phyloP scores from a whole-genome alignment of 1,140 invertebrate genomes.

The Musca domestica region DNA sequence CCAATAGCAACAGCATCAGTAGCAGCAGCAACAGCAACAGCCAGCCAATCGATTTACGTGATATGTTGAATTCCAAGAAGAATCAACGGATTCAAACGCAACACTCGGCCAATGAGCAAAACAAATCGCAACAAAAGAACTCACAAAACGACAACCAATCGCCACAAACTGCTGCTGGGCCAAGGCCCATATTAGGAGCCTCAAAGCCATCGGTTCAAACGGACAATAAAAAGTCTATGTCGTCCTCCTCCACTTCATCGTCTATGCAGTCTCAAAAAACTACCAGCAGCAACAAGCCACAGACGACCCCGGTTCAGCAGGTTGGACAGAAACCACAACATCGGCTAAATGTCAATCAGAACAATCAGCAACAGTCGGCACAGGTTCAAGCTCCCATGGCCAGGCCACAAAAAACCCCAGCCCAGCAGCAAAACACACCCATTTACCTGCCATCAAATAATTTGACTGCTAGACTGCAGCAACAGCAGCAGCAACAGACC shows the following conservation, averaged over 20 bases:
- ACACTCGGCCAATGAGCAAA: not conserved
- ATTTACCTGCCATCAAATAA: not conserved
- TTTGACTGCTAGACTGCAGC: not conserved
- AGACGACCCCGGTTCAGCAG: not conserved
- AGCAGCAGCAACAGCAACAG: not conserved
- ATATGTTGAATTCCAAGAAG: slow-evolving; percentile 27
- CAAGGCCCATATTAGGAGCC: slow-evolving; percentile 26
- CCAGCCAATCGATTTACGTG: slow-evolving; percentile 28
- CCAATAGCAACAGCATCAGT: not conserved
- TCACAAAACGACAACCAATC: not conserved
- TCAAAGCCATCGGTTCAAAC: not conserved
- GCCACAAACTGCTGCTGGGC: slow-evolving; percentile 16
- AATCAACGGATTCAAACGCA: not conserved
- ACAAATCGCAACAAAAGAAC: slow-evolving; percentile 14
- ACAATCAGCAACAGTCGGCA: not conserved
- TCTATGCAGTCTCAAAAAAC: slow-evolving; percentile 13
- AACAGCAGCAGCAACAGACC: too few species aligned
- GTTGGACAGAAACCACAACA: slow-evolving; percentile 12
- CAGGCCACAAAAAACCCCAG: not conserved
- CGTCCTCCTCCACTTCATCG: too few species aligned
- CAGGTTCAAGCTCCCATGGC: not conserved
- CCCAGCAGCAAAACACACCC: not conserved
- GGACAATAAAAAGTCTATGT: not conserved
- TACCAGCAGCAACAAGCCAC: not conserved
- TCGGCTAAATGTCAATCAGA: not conserved